Conservation (phyloP, 2,888 invertebrate genomes). For the Xanthorhoe designata region DNA sequence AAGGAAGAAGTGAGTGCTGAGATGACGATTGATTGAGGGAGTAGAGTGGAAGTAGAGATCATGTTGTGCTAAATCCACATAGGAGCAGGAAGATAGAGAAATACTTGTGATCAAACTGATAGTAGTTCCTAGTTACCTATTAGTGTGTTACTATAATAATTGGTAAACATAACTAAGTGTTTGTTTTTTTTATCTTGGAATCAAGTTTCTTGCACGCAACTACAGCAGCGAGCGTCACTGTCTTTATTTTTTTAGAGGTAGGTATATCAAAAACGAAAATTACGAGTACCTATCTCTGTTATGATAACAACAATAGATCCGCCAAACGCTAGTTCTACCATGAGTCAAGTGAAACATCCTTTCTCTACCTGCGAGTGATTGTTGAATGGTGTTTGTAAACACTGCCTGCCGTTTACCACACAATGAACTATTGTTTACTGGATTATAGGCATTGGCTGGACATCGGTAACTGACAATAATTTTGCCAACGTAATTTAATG, state of each 20-base stretch:
- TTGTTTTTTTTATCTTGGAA: too few species aligned
- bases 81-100: too few species aligned
- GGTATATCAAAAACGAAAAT: background rate
- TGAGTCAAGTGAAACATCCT: constrained; percentile 60
- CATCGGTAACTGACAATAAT: constrained; percentile 34
- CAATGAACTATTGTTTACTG: constrained; percentile 75
- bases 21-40: too few species aligned
- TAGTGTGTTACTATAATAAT: too few species aligned
- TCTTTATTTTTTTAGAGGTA: too few species aligned
- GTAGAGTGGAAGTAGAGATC: too few species aligned
- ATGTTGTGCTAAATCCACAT: too few species aligned
- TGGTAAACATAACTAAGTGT: too few species aligned
- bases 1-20: too few species aligned
- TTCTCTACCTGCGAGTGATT: constrained; percentile 58
- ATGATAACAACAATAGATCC: constrained; percentile 4
- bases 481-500: constrained; percentile 21
- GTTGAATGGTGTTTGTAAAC: constrained; percentile 71
- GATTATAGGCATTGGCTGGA: constrained; percentile 50
- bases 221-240: background rate
- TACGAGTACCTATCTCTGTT: background rate
- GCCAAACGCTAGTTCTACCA: constrained; percentile 19
- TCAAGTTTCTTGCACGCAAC: background rate
- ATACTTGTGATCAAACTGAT: too few species aligned
- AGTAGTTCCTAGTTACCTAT: too few species aligned
- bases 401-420: constrained; percentile 63